Evolutionary conservation across 2,797 vertebrate genomes (phyloP), one percentile per base, ranked within the genome.

Genomic region (Ctenopoma multispine): DNA sequence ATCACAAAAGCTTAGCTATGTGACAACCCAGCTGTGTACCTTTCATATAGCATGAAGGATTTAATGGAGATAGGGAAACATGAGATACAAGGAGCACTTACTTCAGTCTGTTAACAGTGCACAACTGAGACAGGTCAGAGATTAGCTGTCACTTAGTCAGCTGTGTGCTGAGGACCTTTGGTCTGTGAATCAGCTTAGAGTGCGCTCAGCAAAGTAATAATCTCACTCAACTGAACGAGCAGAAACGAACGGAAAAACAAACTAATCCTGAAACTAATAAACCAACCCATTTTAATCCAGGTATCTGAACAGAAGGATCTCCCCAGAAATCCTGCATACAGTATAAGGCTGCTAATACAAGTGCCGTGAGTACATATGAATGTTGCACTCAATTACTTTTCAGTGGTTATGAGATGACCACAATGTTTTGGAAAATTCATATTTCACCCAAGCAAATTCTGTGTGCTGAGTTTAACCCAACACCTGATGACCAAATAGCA

Each of bases 61-160:
- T 78, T 23, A 46, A 12, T 13, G 11, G 47, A 38, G 57, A 75
- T 54, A 75, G 56, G 43, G 27, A 58, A 7, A 63, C 79, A 48
- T 3, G 8, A 41, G 21, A 64, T 41, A 67, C 63, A 80, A 64
- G 55, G 47, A 74, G 61, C 46, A 18, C 27, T 65, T 29, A 13
- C 72, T 50, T 76, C 55, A 44, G 51, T 75, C 47, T 63, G 69
- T 69, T 68, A 79, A 66, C 49, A 44, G 53, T 56, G 49, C 44
- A 74, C 57, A 69, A 66, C 47, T 70, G 55, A 86, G 77, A 83
- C 62, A 54, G 62, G 82, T 81, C 67, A 70, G 69, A 88, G 87
- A 92, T 91, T 89, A 90, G 77, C 73, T 34, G 71, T 83, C 75
- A 81, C 71, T 56, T 80, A 86, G 72, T 88, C 87, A 89, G 90